Percentiles rank a stretch among this genome's conserved stretches.
These are phyloP conservation scores for Tadarida brasiliensis DNA, from an alignment of 2,797 vertebrate species.

Conservation along the genomic window DNA sequence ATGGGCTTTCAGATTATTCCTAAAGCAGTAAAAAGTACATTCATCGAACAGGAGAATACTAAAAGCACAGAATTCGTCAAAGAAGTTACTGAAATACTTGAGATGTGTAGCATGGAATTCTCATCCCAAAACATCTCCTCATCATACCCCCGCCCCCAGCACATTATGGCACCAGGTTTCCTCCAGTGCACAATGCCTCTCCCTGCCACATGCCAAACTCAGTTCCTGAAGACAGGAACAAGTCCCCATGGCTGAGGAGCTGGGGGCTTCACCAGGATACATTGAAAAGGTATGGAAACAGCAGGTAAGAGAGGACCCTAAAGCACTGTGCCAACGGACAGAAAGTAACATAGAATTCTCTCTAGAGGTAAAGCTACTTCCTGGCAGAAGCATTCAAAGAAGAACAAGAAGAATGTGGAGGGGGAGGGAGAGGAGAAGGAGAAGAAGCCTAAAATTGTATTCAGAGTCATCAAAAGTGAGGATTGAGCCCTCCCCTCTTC, in stretches of 20 bases:
- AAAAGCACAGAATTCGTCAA: not conserved
- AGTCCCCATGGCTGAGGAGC: not conserved
- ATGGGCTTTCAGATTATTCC: conserved; percentile 18
- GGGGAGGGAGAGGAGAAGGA: not conserved
- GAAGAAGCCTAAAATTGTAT: not conserved
- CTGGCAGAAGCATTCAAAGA: not conserved
- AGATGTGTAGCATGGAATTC: not conserved
- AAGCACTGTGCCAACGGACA: not conserved
- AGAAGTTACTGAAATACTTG: not conserved
- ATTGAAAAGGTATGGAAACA: not conserved
- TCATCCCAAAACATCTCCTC: not conserved
- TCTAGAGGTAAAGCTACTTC: not conserved
- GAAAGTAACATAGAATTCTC: not conserved
- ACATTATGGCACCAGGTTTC: not conserved
- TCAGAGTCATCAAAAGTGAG: not conserved
- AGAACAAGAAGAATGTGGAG: not conserved
- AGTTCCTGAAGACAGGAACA: not conserved
- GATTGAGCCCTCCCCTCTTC: not conserved
- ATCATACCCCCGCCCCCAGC: not conserved
- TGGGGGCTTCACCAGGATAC: not conserved
- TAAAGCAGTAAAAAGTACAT: not conserved
- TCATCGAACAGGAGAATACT: not conserved
- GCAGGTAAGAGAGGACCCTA: not conserved
- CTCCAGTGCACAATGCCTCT: not conserved
- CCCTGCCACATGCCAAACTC: not conserved